Evolutionary conservation across 1,140 invertebrate species (phyloP), one percentile per base, ranked within the genome.

Genomic region (Idris sp.): DNA sequence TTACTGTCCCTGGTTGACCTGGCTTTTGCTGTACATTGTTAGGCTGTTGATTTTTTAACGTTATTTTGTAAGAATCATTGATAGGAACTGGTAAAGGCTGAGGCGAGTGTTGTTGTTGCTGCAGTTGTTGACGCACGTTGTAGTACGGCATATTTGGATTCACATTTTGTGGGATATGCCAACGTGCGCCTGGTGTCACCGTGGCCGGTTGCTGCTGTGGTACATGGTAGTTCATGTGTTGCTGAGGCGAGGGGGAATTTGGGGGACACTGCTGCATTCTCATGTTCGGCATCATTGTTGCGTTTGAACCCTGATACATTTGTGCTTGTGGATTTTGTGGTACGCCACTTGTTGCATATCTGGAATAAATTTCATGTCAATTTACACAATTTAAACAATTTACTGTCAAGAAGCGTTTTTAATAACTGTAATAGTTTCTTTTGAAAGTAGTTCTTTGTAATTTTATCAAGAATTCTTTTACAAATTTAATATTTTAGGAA

Each of bases 41-140:
- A 13, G 78, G 9, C 6, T 72, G 80, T 41, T 86, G 83, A 62
- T 88, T 83, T 81, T 90, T 90, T 54, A 92, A 76, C 4, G 89
- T 91, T 61, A 92, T 92, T 84, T 92, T 92, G 79, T 91, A 92
- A 56, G 89, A 89, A 81, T 90, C 89, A 46, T 89, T 89, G 30
- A 81, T 61, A 74, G 82, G 81, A 71, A 83, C 74, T 71, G 81
- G 68, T 44, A 82, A 62, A 31, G 79, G 61, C 13, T 79, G 77
- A 38, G 79, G 49, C 4, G 69, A 38, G 46, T 76, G 78, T 14
- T 79, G 74, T 36, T 77, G 78, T 31, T 68, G 69, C 10, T 71
- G 68, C 7, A 59, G 73, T 15, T 62, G 77, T 7, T 61, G 74
- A n/a, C 64, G 74, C 3, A 64, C 58, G 3, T 33, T 73, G 44